Evolutionary conservation across 2,113 vertebrate genomes (phyloP), one percentile per base, ranked within the genome.

Genomic region (Misgurnus mizolepis): DNA sequence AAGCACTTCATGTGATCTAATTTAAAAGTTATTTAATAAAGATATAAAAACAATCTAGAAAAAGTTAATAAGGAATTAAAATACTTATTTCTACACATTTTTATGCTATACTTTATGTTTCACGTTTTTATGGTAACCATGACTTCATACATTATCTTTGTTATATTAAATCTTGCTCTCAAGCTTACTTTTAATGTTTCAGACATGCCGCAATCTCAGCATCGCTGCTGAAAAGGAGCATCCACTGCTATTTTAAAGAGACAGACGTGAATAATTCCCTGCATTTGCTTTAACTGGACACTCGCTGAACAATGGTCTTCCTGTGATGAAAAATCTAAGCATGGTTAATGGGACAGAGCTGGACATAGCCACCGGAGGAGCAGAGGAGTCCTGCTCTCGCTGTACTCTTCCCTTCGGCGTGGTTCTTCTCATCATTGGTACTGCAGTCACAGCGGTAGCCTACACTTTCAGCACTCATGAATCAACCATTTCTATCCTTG

Each of bases 391-490:
- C 56, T 97, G 96, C 88, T 96, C 95, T 86, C 94, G 95, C 78
- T 98, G 97, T 65, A 91, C 92, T 4, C 78, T 96, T 43, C 96
- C 96, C 3, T 98, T 98, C 0, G 95, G 94, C 0, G 93, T 96
- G 82, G 95, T 96, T 3, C 90, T 96, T 76, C 93, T 97, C 18
- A 95, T 98, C 0, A 91, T 95, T 0, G 96, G 95, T 12, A 68
- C 91, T 0, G 95, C 95, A 84, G 96, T 97, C 73, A 98, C 95
- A 0, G 93, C 90, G 0, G 95, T 97, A 85, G 97, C 97, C 0
- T 97, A 97, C 88, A 94, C 92, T 87, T 97, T 96, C 88, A 96
- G 96, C 82, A 94, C 95, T 40, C 96, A 98, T 0, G 96, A 95
- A 5, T 97, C 96, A 10, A 93, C 93, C 87, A 98, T 98, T 92